Evolutionary conservation across 1,140 invertebrate genomes (phyloP), one percentile per base, ranked within the genome.

Genomic region (Sipha flava): DNA sequence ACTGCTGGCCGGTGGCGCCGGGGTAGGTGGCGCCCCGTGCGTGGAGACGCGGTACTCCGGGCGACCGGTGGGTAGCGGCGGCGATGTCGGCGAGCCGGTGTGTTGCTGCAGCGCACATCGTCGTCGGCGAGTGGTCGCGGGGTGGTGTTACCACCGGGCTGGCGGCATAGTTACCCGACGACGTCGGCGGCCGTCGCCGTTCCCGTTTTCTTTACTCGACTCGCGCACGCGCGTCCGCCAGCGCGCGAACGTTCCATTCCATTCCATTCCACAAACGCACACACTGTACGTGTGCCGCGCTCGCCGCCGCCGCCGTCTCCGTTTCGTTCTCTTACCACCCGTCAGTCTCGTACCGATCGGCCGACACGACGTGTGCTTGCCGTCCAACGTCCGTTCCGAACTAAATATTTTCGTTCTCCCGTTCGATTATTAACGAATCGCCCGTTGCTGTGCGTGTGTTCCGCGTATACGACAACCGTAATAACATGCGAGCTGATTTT

Each of bases 1-100:
- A 77, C 73, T 77, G 72, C 47, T 1, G 10, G 7, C 73, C 34
- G 34, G n/a, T 77, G 73, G 73, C 73, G 73, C 73, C 52, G 21
- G 73, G 73, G 73, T 59, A 77, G 52, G 73, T 77, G 73, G 73
- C 73, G 73, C 73, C 52, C 52, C 73, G 52, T 40, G 73, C 73
- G 73, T 37, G 52, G 34, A 57, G 73, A 77, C 73, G n/a, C 31
- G 47, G 52, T 77, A 77, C 73, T 77, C 73, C 5, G 6, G 14
- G 3, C n/a, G 31, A 52, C 18, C 21, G 34, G 47, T 2, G 37
- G 26, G 16, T n/a, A 31, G 7, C 5, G 64, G 12, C 47, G 26
- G 34, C 29, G 47, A 18, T 12, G 3, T 43, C 16, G 70, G 72
- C 49, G 49, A 57, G 34, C 70, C 31, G 70, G 45, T 52, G 45